These are phyloP conservation scores for Mungos mungo DNA, from an alignment of 2,113 vertebrate genomes.

Conservation along the genomic window DNA sequence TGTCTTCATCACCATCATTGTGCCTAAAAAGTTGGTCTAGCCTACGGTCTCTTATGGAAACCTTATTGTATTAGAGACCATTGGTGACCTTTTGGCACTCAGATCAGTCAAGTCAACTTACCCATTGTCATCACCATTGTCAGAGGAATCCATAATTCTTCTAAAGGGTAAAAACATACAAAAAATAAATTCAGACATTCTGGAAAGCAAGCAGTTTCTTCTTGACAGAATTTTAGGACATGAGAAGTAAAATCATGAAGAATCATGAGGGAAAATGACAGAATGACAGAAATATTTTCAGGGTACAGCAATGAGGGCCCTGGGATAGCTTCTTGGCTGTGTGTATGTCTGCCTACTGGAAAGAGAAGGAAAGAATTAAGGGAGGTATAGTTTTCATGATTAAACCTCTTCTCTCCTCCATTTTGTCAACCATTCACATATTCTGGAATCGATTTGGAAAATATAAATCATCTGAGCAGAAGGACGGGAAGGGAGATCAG, in stretches of 20 bases:
- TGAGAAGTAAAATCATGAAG: not conserved
- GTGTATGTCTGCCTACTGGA: too few species aligned
- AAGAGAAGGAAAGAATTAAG: not conserved
- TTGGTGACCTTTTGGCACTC: not conserved
- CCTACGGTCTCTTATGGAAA: not conserved
- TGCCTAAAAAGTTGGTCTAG: not conserved
- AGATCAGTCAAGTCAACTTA: constrained; percentile 43
- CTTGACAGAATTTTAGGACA: not conserved
- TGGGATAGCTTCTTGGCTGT: not conserved
- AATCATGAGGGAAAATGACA: not conserved
- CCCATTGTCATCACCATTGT: not conserved
- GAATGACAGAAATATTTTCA: not conserved
- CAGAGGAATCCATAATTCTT: not conserved
- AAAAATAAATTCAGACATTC: constrained; percentile 1
- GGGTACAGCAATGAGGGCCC: not conserved
- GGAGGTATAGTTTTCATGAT: not conserved
- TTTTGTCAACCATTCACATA: not conserved
- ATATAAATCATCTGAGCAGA: not conserved
- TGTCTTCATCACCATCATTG: not conserved
- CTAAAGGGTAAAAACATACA: not conserved
- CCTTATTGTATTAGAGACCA: too few species aligned
- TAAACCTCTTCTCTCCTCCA: not conserved
- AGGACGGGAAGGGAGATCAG: not conserved
- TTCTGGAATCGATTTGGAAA: not conserved
- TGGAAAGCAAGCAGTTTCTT: not conserved